A percentile compares a stretch with the other conserved stretches of the same genome.
phyloP scores from a whole-genome alignment of 2,797 vertebrate species.

The Pipistrellus kuhlii region DNA sequence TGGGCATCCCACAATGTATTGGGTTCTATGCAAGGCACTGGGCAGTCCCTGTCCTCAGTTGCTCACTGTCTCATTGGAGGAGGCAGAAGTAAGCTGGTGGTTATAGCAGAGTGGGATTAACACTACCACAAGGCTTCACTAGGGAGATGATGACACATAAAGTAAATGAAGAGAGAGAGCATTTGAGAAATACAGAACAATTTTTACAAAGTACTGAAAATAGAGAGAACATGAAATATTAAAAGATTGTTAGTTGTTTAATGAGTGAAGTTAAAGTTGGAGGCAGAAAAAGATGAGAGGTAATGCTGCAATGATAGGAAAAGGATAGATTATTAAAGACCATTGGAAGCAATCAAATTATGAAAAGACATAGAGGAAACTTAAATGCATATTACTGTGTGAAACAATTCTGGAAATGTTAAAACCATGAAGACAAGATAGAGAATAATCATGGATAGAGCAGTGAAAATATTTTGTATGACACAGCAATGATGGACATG shows the following conservation, averaged over 20 bases:
- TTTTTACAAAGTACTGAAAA: not conserved
- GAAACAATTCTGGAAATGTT: not conserved
- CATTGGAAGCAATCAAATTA: not conserved
- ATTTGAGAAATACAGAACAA: not conserved
- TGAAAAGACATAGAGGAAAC: not conserved
- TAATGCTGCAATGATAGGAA: not conserved
- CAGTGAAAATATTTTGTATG: not conserved
- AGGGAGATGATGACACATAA: not conserved
- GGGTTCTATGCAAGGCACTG: not conserved
- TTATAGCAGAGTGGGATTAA: not conserved
- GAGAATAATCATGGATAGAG: not conserved
- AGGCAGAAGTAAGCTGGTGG: not conserved
- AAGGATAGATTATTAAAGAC: not conserved
- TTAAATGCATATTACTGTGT: not conserved
- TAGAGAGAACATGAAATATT: not conserved
- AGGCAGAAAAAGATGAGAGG: not conserved
- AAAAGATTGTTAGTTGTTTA: not conserved
- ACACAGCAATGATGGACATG: not conserved
- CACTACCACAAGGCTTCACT: not conserved
- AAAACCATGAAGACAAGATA: not conserved
- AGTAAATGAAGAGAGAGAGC: accelerated
- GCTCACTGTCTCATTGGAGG: not conserved
- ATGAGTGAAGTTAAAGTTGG: not conserved
- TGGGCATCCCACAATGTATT: not conserved
- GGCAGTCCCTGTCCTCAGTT: not conserved